Evolutionary conservation across 2,797 vertebrate species (phyloP).

Genomic region (Pipistrellus pygmaeus): DNA sequence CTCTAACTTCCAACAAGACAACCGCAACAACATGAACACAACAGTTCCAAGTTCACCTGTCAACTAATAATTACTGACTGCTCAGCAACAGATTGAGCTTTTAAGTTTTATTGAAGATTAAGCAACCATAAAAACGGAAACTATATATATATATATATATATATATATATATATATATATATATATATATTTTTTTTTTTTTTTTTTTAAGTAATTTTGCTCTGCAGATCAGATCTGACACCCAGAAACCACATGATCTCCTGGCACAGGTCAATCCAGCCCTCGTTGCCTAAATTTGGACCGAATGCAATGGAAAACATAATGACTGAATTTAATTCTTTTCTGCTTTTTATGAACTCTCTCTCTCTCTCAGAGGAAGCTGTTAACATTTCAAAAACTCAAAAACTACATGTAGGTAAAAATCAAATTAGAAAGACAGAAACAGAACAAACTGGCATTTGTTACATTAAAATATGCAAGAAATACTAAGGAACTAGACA

Average conservation of each 20-base stretch:
- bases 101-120: background rate
- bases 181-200: background rate
- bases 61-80: background rate
- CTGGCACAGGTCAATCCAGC: background rate
- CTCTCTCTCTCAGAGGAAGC: background rate
- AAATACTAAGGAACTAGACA: background rate
- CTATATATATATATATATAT: background rate
- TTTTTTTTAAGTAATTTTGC: background rate
- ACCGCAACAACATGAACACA: background rate
- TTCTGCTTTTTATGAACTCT: conserved; percentile 1
- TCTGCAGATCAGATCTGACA: background rate
- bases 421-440: conserved; percentile 35
- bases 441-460: background rate
- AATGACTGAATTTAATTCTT: background rate
- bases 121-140: background rate
- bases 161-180: background rate
- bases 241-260: background rate
- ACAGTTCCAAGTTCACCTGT: background rate
- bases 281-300: background rate
- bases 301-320: background rate
- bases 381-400: conserved; percentile 19
- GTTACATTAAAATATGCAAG: background rate
- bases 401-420: conserved; percentile 39
- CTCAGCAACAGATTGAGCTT: background rate
- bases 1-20: background rate